phyloP scores from a whole-genome alignment of 2,113 vertebrate species.

The Oryctolagus cuniculus region DNA sequence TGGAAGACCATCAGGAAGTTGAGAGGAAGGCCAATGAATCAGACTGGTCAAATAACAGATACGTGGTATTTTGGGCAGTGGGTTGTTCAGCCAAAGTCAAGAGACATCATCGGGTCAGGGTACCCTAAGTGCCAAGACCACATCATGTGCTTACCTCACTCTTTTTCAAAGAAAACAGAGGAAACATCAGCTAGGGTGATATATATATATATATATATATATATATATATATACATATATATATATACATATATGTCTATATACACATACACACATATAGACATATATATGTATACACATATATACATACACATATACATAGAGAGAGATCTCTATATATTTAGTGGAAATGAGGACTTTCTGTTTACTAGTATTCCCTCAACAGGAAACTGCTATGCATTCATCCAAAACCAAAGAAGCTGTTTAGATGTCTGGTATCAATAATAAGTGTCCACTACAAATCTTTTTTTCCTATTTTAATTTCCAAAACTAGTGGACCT shows the following conservation, averaged over 20 bases:
- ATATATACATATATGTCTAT: too few species aligned
- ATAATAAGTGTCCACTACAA: neutral
- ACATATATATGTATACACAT: too few species aligned
- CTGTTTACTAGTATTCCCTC: neutral
- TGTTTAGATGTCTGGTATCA: neutral
- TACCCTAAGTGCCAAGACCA: neutral
- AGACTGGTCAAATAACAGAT: neutral
- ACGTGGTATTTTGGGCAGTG: neutral
- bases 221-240: too few species aligned
- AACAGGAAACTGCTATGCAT: neutral
- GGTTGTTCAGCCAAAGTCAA: neutral
- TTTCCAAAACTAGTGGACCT: neutral
- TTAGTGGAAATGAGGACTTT: neutral
- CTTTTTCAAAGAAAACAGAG: neutral
- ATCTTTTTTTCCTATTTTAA: neutral
- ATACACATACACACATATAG: too few species aligned
- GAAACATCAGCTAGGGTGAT: neutral
- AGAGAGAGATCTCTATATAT: too few species aligned
- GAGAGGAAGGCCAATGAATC: neutral
- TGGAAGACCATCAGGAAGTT: neutral
- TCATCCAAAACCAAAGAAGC: neutral
- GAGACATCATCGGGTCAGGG: neutral
- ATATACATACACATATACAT: too few species aligned
- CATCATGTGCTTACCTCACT: neutral
- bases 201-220: too few species aligned